phyloP scores from a whole-genome alignment of 1,140 invertebrate genomes.

The Zaprionus lachaisei region DNA sequence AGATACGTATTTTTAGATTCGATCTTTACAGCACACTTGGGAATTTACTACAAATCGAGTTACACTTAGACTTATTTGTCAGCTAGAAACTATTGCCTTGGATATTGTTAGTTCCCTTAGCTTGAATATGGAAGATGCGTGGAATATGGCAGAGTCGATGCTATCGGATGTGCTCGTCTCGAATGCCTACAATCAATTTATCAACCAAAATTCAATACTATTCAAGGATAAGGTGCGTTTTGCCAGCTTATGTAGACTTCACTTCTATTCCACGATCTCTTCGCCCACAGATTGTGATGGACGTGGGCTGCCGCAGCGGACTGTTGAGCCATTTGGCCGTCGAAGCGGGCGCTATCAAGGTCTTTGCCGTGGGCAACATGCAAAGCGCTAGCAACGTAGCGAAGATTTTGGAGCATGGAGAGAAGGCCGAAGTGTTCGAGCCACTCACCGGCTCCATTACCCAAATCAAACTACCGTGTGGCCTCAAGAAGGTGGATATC shows the following conservation, averaged over 20 bases:
- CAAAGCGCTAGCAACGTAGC: conserved; percentile 28
- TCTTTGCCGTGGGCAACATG: conserved; percentile 49
- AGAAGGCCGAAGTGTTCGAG: conserved; percentile 44
- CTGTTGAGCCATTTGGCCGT: conserved; percentile 49
- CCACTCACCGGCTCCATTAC: conserved; percentile 33
- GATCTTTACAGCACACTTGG: background rate
- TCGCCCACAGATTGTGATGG: conserved; percentile 52
- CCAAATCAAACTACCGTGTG: conserved; percentile 34
- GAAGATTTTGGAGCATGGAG: conserved; percentile 9
- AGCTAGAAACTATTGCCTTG: background rate
- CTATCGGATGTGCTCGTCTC: conserved; percentile 33
- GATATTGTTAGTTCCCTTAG: conserved; percentile 4
- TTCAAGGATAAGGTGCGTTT: conserved; percentile 52
- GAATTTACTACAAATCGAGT: background rate
- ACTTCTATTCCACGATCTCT: too few species aligned
- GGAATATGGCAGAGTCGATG: conserved; percentile 27
- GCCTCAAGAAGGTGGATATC: conserved; percentile 53
- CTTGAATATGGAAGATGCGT: background rate
- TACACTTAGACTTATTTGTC: background rate
- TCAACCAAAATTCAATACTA: conserved; percentile 15
- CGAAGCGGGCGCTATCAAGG: conserved; percentile 46
- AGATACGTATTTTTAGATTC: background rate
- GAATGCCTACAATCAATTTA: conserved; percentile 33
- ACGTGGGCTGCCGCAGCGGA: conserved; percentile 65
- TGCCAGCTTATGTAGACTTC: background rate